Conservation (phyloP, 30 jellyfish, hydroid and myxozoan genomes). For the Turritopsis rubra region DNA sequence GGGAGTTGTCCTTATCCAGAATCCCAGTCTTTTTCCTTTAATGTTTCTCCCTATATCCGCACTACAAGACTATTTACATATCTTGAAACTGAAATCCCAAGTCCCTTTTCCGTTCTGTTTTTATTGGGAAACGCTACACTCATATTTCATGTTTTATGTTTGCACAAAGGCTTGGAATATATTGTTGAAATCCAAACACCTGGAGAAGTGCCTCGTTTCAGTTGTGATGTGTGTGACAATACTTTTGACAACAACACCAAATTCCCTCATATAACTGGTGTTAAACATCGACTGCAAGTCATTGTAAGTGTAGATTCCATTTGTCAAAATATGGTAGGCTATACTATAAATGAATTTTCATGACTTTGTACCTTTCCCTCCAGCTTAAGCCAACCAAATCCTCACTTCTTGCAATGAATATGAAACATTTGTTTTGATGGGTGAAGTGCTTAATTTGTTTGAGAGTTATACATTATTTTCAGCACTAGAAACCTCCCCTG, state of each 20-base stretch:
- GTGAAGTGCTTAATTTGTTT: no score
- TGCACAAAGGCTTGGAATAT: slow-evolving; percentile 14
- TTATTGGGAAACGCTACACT: background rate
- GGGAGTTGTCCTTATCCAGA: no score
- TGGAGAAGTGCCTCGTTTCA: background rate
- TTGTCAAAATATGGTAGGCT: background rate
- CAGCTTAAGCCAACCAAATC: background rate
- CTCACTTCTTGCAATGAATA: no score
- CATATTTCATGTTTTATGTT: background rate
- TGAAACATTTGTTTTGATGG: background rate
- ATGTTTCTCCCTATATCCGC: no score
- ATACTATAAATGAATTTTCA: background rate
- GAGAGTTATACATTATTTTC: no score
- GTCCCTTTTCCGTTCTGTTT: background rate
- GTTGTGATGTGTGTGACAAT: slow-evolving; percentile 16
- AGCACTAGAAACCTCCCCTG: no score
- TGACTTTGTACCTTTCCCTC: background rate
- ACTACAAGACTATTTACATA: no score
- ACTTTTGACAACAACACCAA: slow-evolving; percentile 15
- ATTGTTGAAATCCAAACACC: background rate
- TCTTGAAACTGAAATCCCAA: no score
- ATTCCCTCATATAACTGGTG: slow-evolving; percentile 17
- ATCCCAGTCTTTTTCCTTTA: no score
- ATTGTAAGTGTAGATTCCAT: slow-evolving; percentile 14
- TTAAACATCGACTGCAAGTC: background rate